Evolutionary conservation across 2,113 vertebrate genomes (phyloP).

Genomic region (Podiceps cristatus): DNA sequence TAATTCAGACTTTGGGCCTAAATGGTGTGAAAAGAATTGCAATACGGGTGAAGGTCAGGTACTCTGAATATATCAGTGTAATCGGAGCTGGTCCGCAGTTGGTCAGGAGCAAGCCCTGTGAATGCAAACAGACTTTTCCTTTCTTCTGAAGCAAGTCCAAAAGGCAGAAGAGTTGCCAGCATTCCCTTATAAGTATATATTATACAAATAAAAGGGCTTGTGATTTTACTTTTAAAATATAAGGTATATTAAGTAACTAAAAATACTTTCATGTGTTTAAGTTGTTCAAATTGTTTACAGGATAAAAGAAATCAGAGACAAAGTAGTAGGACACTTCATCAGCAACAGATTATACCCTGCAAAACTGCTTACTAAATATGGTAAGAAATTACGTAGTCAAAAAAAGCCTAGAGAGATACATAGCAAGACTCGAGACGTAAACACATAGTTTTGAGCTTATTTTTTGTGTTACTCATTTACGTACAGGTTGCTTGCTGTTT

Average conservation of each 20-base stretch:
- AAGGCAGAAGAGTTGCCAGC: not conserved
- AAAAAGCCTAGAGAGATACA: not conserved
- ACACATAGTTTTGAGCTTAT: not conserved
- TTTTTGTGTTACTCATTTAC: not conserved
- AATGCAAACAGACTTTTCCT: not conserved
- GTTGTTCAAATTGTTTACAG: not conserved
- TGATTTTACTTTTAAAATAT: not conserved
- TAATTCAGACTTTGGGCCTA: not conserved
- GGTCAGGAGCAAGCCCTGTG: not conserved
- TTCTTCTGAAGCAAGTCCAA: not conserved
- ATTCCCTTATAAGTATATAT: accelerated
- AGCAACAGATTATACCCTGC: not conserved
- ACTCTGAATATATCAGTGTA: not conserved
- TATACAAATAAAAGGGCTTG: not conserved
- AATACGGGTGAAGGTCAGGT: not conserved
- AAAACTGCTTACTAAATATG: not conserved
- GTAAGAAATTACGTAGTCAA: not conserved
- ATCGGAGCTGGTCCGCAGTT: not conserved
- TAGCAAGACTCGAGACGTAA: not conserved
- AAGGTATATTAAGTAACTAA: not conserved
- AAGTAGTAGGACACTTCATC: not conserved
- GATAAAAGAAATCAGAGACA: not conserved
- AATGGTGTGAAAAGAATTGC: not conserved
- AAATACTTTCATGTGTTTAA: not conserved
- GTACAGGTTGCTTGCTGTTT: not conserved